Conservation (phyloP, 37 sponge, comb jelly and placozoan genomes). For the Beroe ovata region DNA sequence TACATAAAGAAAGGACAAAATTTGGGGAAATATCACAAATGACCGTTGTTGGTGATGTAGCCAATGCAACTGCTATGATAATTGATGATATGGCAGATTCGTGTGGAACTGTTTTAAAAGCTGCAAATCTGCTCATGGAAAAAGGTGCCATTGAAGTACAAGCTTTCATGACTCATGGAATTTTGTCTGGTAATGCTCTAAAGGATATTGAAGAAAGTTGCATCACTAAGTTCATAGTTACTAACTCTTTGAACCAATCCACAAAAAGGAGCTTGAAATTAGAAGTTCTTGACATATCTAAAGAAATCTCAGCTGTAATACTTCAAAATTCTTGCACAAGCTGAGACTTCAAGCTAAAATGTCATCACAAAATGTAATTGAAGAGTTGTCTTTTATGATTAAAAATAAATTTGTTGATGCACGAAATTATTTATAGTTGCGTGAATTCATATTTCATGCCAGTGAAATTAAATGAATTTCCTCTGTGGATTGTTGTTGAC, state of each 20-base stretch:
- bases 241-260: background rate
- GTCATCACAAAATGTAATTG: too few relatives aligned
- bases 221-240: constrained; percentile 14
- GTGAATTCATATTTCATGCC: too few relatives aligned
- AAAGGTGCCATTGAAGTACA: background rate
- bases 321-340: background rate
- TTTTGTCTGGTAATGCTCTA: constrained; percentile 28
- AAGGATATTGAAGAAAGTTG: background rate
- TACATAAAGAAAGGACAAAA: constrained; percentile 20
- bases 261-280: background rate
- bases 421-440: too few relatives aligned
- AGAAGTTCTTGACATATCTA: constrained; percentile 19
- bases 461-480: too few relatives aligned
- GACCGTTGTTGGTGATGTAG: constrained; percentile 57
- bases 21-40: constrained; percentile 15
- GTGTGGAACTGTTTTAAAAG: constrained; percentile 48
- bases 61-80: background rate
- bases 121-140: constrained; percentile 15
- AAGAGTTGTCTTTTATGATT: too few relatives aligned
- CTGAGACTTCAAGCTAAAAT: too few relatives aligned
- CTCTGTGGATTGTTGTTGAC: too few relatives aligned
- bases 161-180: constrained; percentile 55
- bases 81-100: constrained; percentile 64
- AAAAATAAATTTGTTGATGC: too few relatives aligned
- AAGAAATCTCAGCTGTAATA: background rate